phyloP scores from a whole-genome alignment of 2,888 invertebrate genomes.

The Scrobipalpa costella region DNA sequence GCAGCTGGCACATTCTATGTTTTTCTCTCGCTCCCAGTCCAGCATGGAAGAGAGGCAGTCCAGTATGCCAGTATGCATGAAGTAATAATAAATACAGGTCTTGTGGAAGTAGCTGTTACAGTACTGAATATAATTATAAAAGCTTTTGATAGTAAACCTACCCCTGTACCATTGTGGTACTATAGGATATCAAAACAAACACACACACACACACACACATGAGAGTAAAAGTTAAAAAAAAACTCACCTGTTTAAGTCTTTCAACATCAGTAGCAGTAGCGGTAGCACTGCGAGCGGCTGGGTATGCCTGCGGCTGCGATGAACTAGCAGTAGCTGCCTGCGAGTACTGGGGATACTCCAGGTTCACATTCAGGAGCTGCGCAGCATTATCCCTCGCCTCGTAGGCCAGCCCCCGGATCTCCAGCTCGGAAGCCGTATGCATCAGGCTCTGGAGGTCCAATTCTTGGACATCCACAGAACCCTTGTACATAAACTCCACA shows the following conservation, averaged over 20 bases:
- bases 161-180: no score
- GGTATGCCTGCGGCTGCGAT: constrained; percentile 42
- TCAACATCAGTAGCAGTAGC: constrained; percentile 64
- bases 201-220: no score
- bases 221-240: not conserved
- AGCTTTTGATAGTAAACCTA: no score
- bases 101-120: no score
- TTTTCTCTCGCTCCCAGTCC: no score
- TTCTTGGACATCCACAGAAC: constrained; percentile 84
- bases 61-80: no score
- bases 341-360: constrained; percentile 73
- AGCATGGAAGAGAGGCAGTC: no score
- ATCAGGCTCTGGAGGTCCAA: constrained; percentile 83
- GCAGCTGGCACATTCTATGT: no score
- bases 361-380: constrained; percentile 76
- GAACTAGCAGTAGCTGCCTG: constrained; percentile 47
- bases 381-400: constrained; percentile 81
- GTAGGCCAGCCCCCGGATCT: constrained; percentile 84
- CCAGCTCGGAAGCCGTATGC: constrained; percentile 85
- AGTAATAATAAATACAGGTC: no score
- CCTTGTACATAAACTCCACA: constrained; percentile 87
- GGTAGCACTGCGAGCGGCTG: constrained; percentile 51
- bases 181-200: no score
- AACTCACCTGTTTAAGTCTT: constrained; percentile 72
- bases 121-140: no score